A percentile compares a stretch with the other conserved stretches of the same genome.
Evolutionary conservation across 2,888 invertebrate species (phyloP).

Genomic region (Acleris sparsana): DNA sequence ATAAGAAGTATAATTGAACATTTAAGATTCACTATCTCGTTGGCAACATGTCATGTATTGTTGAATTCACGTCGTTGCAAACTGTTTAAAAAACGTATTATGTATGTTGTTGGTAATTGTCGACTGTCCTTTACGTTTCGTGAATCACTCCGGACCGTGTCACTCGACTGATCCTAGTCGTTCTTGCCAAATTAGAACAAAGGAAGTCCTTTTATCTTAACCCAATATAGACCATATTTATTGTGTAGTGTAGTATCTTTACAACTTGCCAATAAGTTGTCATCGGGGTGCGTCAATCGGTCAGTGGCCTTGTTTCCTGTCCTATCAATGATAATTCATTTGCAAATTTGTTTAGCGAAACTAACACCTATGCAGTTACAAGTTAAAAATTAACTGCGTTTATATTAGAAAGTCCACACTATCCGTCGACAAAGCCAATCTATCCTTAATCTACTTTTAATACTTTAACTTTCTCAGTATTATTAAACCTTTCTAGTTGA

Average conservation of each 20-base stretch:
- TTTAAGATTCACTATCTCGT: slow-evolving; percentile 24
- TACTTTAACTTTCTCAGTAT: slow-evolving; percentile 9
- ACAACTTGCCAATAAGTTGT: slow-evolving; percentile 30
- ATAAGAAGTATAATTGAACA: slow-evolving; percentile 23
- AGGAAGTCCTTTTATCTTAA: slow-evolving; percentile 26
- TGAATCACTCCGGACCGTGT: not conserved
- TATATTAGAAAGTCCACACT: slow-evolving; percentile 13
- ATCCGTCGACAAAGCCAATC: not conserved
- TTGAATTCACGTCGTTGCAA: slow-evolving; percentile 12
- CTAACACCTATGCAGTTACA: slow-evolving; percentile 27
- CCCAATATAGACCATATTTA: slow-evolving; percentile 34
- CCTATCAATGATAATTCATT: slow-evolving; percentile 56
- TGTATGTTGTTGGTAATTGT: not conserved
- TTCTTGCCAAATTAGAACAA: slow-evolving; percentile 31
- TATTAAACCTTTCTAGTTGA: slow-evolving; percentile 8
- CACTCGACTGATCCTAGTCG: slow-evolving; percentile 3
- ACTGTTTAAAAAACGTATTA: not conserved
- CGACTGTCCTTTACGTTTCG: not conserved
- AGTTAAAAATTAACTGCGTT: not conserved
- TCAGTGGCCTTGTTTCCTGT: slow-evolving; percentile 62
- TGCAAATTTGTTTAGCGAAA: slow-evolving; percentile 35
- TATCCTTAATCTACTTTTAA: slow-evolving; percentile 22
- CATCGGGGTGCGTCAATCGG: slow-evolving; percentile 50
- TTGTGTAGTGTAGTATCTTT: slow-evolving; percentile 34
- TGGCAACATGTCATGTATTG: slow-evolving; percentile 10